Base-by-base conservation (phyloP, 2,113 vertebrate genomes). In the Saccopteryx leptura region DNA sequence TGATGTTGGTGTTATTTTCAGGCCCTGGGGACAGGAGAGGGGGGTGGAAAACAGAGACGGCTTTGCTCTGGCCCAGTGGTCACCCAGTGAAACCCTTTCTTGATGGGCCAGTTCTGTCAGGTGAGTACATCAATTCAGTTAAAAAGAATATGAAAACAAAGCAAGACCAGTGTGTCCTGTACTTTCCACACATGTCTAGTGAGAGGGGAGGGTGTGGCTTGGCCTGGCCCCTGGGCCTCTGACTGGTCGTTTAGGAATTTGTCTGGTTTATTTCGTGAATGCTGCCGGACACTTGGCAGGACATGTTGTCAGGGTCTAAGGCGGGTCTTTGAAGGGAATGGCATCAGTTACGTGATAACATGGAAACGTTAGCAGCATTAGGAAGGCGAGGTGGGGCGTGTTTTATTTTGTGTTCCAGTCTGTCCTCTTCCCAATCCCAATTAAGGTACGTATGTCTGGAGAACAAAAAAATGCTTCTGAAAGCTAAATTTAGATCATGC, bases 1-100 rank as follows among this genome's bases (percentile, higher is more conserved):
- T 86, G 88, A 63, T 76, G 68, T 71, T 82, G 81, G 88, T 95
- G 61, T 96, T 90, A 81, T 91, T 97, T 96, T 93, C 88, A 90
- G 72, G 88, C 92, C 80, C 88, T 2, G 23, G 93, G 85, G 78
- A 95, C 5, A 54, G 61, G 90, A 86, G 66, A 69, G 19, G 66
- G 68, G 76, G 21, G 56, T 95, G 61, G 84, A 85, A 97, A 92
- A 96, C 93, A 93, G 92, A 97, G 95, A 81, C 94, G 58, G 72
- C 78, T 95, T 92, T 96, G 96, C 81, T 96, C 33, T 23, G 82
- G 78, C 94, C 82, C 87, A 82, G 68, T 17, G 50, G 76, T 92
- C 84, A 95, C 90, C 91, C 72, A 56, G 19, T 50, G n/a, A 91
- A 97, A 91, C 28, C 52, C 80, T 46, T 96, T 90, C 63, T 61